Evolutionary conservation across 2,797 vertebrate genomes (phyloP), one percentile per base, ranked within the genome.

Genomic region (Crenuchus spilurus): DNA sequence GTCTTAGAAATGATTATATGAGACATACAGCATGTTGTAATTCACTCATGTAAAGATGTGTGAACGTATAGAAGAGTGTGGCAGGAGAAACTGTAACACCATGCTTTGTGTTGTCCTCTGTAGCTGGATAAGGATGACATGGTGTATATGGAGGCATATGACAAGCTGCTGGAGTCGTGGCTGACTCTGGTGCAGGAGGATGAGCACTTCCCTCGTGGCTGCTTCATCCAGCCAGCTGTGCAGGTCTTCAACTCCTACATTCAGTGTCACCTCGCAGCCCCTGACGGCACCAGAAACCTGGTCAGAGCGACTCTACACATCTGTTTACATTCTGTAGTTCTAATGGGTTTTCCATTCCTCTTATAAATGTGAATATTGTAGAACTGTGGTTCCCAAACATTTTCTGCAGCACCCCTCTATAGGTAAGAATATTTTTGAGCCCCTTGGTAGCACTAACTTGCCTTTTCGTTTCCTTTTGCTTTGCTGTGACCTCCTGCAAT

Each of bases 161-260:
- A 99, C 86, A 97, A 96, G 81, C 91, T 99, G 78, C 87, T 99
- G 86, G 98, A 99, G 87, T 98, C 98, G 14, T 99, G 98, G 98
- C 91, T 99, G 57, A 98, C 95, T 11, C 92, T 99, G 64, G 96
- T 98, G 30, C 97, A 97, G 91, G 98, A 99, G 51, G 95, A 99
- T 75, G 96, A 98, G 85, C 97, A 99, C 87, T 99, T 99, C 80
- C 97, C 97, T 58, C 96, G 97, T 20, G 97, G 96, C 82, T 99
- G 96, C 87, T 98, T 99, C 61, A 93, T 96, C 31, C 96, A 96
- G 83, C 97, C 97, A 10, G 98, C 98, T 18, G 88, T 99, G 85
- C 97, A 99, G 89, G 97, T 99, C 85, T 99, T 99, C 87, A 99
- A 98, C 92, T 97, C 96, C 13, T 99, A 99, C 85, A 98, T 99